Base-by-base conservation (phyloP, 2,888 invertebrate genomes). In the Didymodactylos carnosus region DNA sequence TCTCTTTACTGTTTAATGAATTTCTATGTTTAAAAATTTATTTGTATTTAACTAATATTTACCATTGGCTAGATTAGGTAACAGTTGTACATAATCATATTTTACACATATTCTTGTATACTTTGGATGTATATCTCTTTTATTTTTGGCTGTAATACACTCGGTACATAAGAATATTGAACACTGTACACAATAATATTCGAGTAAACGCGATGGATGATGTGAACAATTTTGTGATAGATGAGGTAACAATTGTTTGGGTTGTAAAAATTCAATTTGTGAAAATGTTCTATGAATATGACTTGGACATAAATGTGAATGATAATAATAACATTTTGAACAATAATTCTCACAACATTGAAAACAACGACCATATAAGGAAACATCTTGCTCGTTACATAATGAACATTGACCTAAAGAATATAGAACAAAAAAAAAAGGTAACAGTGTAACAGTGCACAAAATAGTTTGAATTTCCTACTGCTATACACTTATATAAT, bases 301-400 rank as follows among this genome's bases (percentile, higher is more conserved):
- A 29, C 1, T 5, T 27, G 53, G 19, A 62, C 35, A n/a, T 35
- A 62, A 62, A 62, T 62, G 62, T 35, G 35, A 29, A 62, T 62
- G 62, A 62, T 62, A 62, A 35, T 35, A 29, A 62, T 35, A 62
- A 35, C 62, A 62, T 35, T 8, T 62, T 62, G 29, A 35, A 62
- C 62, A 62, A 62, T 62, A 62, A 62, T 62, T 62, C n/a, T 62
- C 62, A n/a, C 35, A 35, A 62, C 62, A 62, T 62, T 62, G 62
- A 35, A 62, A 62, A 35, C 62, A 62, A 35, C 62, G 62, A 35
- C 62, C 62, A 62, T 62, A n/a, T 11, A 62, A 35, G 35, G 29
- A n/a, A n/a, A 25, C 14, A 2, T 29, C 19, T 19, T 62, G 35
- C 2, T 16, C 35, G 19, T 62, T 7, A 35, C 62, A 62, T 35